phyloP scores from a whole-genome alignment of 2,797 vertebrate genomes.

The Diplodus puntazzo region DNA sequence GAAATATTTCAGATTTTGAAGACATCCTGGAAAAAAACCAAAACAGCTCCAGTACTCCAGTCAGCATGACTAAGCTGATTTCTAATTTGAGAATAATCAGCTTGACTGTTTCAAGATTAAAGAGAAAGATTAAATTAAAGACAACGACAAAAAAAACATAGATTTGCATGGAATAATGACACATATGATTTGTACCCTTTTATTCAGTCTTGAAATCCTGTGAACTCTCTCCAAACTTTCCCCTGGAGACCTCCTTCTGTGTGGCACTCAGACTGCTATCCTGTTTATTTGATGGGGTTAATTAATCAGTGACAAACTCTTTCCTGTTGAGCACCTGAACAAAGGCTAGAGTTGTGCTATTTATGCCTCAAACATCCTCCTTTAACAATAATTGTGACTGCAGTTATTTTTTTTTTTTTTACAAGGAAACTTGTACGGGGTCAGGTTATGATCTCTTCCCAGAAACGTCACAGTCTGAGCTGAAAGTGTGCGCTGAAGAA shows the following conservation, averaged over 20 bases:
- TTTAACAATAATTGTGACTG: background rate
- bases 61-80: background rate
- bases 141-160: background rate
- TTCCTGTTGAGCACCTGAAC: constrained; percentile 15
- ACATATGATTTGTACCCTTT: background rate
- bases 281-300: constrained; percentile 17
- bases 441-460: background rate
- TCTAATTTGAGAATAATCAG: background rate
- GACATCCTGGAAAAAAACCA: background rate
- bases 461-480: background rate
- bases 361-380: background rate
- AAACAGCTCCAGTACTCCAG: background rate
- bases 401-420: background rate
- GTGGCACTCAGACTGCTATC: background rate
- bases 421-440: background rate
- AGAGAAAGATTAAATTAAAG: background rate
- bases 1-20: background rate
- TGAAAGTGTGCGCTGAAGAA: background rate
- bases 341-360: constrained; percentile 1
- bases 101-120: background rate
- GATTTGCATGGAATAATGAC: background rate
- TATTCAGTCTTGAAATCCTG: background rate
- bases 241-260: background rate
- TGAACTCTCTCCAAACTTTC: constrained; percentile 34
- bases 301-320: constrained; percentile 5